A percentile compares a stretch with the other conserved stretches of the same genome.
Conservation (phyloP, 2,888 invertebrate species). For the Cataglyphis livida region DNA sequence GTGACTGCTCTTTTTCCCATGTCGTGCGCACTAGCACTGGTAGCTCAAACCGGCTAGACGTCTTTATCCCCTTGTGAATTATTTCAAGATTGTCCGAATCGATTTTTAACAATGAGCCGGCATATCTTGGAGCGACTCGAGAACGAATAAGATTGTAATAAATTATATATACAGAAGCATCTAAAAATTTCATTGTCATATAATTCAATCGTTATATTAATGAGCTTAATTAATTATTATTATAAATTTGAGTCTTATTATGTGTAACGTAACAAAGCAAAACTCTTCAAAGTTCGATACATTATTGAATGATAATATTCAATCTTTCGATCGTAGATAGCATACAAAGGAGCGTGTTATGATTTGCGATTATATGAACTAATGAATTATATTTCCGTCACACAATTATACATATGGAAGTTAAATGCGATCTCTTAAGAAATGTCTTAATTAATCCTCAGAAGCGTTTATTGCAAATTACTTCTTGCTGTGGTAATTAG, state of each 20-base stretch:
- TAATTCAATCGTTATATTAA: not conserved
- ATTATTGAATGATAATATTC: constrained; percentile 4
- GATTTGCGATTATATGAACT: constrained; percentile 23
- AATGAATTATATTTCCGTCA: constrained; percentile 48
- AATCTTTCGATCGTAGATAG: not conserved
- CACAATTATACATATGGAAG: constrained; percentile 55
- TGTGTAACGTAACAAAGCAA: not conserved
- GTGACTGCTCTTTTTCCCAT: constrained; percentile 63
- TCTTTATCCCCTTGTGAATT: constrained; percentile 56
- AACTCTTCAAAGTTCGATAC: not conserved
- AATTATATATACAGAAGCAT: not conserved
- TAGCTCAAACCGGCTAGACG: constrained; percentile 63
- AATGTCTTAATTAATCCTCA: constrained; percentile 75
- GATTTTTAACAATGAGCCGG: constrained; percentile 14
- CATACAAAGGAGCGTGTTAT: not conserved
- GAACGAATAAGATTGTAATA: not conserved
- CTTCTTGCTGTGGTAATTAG: constrained; percentile 73
- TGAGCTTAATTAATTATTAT: not conserved
- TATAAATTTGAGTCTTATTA: not conserved
- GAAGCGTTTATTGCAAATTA: constrained; percentile 73
- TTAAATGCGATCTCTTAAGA: constrained; percentile 70
- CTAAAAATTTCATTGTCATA: not conserved
- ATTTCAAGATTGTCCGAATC: constrained; percentile 45
- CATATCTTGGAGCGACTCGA: not conserved
- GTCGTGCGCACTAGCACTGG: constrained; percentile 39